phyloP scores from a whole-genome alignment of 2,113 vertebrate genomes.

The Lycocorax pyrrhopterus region DNA sequence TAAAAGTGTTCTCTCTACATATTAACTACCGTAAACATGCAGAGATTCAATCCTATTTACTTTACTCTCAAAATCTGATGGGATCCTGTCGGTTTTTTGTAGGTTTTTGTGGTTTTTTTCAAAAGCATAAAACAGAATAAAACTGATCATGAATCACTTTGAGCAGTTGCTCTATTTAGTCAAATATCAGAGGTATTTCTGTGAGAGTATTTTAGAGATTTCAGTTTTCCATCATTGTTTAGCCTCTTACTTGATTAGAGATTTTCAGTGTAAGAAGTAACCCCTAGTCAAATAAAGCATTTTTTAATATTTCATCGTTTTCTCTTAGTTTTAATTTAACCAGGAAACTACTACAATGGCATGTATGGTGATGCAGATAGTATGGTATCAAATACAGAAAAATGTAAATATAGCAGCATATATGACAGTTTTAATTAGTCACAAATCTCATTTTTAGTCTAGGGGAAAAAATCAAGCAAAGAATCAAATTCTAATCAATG shows the following conservation, averaged over 20 bases:
- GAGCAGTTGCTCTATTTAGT: background rate
- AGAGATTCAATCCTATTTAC: conserved; percentile 61
- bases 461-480: fast-evolving
- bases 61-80: background rate
- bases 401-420: background rate
- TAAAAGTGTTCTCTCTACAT: conserved; percentile 71
- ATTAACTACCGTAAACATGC: conserved; percentile 63
- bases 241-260: background rate
- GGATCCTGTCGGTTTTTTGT: background rate
- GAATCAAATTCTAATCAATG: background rate
- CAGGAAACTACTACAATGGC: background rate
- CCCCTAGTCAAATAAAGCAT: background rate
- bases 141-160: background rate
- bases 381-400: background rate
- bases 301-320: background rate
- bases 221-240: background rate
- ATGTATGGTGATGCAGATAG: background rate
- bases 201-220: background rate
- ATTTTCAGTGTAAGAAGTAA: background rate
- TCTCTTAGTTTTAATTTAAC: background rate
- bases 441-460: background rate
- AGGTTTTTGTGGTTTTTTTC: background rate
- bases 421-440: background rate
- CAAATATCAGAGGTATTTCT: background rate
- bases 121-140: background rate